Conservation (phyloP, 1,140 invertebrate genomes). For the Brachionus manjavacas region DNA sequence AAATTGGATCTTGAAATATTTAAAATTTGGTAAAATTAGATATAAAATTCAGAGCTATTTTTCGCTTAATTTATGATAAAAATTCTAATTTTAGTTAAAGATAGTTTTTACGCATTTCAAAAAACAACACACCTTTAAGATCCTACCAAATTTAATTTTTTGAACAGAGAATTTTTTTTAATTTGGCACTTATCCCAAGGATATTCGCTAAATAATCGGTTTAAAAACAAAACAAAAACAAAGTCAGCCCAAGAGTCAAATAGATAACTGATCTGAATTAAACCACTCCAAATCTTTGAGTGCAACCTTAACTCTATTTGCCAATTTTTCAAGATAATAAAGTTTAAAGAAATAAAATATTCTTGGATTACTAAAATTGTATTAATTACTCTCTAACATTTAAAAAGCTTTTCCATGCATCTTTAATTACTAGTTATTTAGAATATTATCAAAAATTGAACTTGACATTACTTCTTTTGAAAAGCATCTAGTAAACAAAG, state of each 20-base stretch:
- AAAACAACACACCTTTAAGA: neutral
- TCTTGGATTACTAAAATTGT: neutral
- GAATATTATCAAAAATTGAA: neutral
- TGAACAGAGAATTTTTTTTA: neutral
- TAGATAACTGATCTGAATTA: neutral
- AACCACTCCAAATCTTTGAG: neutral
- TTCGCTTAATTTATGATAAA: neutral
- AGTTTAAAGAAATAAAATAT: neutral
- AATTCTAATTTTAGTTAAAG: conserved; percentile 1
- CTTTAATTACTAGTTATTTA: neutral
- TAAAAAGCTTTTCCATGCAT: neutral
- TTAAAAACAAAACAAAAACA: neutral
- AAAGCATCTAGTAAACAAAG: no score
- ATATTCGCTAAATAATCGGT: neutral
- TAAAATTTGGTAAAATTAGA: neutral
- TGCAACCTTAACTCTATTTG: neutral
- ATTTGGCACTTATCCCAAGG: neutral
- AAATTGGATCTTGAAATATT: neutral
- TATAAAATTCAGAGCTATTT: neutral
- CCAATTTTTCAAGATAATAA: neutral
- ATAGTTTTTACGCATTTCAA: neutral
- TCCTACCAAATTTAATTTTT: neutral
- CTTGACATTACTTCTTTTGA: neutral
- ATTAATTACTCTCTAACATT: neutral
- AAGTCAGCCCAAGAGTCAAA: neutral